Percentiles rank a stretch among this genome's conserved stretches.
phyloP scores from a whole-genome alignment of 2,113 vertebrate genomes.

The Myrmecophaga tridactyla region DNA sequence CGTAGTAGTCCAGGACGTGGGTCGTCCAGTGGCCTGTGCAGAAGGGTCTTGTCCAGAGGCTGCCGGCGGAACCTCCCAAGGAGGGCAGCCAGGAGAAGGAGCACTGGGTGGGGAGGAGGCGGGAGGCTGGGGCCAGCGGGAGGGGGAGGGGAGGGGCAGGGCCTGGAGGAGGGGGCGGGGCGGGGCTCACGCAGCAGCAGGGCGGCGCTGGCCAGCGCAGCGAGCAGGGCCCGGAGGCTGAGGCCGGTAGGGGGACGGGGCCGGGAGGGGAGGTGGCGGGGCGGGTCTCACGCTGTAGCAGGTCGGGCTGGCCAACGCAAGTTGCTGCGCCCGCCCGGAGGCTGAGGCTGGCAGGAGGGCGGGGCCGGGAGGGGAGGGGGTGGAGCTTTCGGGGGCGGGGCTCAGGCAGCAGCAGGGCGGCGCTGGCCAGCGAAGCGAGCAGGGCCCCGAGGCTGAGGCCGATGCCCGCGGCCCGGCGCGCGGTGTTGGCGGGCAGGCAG shows the following conservation, averaged over 20 bases:
- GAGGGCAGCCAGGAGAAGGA: conserved; percentile 83
- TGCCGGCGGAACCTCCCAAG: conserved; percentile 78
- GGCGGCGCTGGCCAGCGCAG: too few relatives aligned
- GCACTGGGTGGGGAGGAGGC: conserved; percentile 76
- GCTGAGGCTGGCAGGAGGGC: too few relatives aligned
- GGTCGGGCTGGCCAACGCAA: too few relatives aligned
- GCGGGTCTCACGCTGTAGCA: conserved; percentile 91
- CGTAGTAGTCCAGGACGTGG: conserved; percentile 95
- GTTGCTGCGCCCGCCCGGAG: too few relatives aligned
- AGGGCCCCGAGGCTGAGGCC: conserved; percentile 91
- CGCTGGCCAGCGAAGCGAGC: conserved; percentile 87
- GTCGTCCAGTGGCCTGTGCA: conserved; percentile 85
- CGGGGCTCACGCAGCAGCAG: too few relatives aligned
- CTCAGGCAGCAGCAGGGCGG: too few relatives aligned
- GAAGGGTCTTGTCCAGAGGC: conserved; percentile 84
- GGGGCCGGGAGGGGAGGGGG: too few relatives aligned
- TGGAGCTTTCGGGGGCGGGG: too few relatives aligned
- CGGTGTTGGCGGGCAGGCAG: conserved; percentile 84
- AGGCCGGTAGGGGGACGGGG: too few relatives aligned
- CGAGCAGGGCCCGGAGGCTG: too few relatives aligned
- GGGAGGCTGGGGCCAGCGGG: background rate
- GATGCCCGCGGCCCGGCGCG: conserved; percentile 80
- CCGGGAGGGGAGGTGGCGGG: fast-evolving
- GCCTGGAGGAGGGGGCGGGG: too few relatives aligned
- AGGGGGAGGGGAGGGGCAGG: fast-evolving